Evolutionary conservation across 2,888 invertebrate species (phyloP).

Genomic region (Gibbula magus): DNA sequence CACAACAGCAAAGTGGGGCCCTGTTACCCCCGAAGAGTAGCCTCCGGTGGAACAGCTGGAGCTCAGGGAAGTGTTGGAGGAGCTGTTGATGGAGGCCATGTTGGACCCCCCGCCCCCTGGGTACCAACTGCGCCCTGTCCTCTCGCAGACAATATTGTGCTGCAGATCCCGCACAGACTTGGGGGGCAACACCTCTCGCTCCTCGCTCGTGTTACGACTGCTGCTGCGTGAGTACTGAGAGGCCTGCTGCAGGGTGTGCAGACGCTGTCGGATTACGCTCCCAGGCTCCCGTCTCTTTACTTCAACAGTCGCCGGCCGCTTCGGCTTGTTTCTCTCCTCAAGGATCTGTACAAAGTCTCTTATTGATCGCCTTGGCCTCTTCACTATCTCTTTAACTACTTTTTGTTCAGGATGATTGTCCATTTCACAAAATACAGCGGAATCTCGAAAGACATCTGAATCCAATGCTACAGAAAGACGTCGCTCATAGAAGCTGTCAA

Average conservation of each 20-base stretch:
- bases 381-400: constrained; percentile 17
- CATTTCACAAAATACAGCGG: constrained; percentile 87
- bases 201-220: constrained; percentile 55
- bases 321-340: constrained; percentile 57
- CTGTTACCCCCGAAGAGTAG: not conserved
- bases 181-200: constrained; percentile 42
- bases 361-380: constrained; percentile 52
- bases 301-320: constrained; percentile 45
- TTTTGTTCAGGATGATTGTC: constrained; percentile 40
- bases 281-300: constrained; percentile 61
- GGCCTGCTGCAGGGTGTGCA: constrained; percentile 59
- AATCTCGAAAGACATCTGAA: constrained; percentile 85
- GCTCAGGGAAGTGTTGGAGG: constrained; percentile 17
- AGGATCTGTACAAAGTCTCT: constrained; percentile 62
- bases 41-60: constrained; percentile 10
- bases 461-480: constrained; percentile 74
- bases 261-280: constrained; percentile 59
- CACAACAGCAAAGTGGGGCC: constrained; percentile 9
- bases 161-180: constrained; percentile 25
- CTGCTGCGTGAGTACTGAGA: constrained; percentile 36
- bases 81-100: not conserved
- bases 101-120: not conserved
- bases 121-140: not conserved
- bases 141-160: not conserved
- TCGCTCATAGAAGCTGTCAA: constrained; percentile 63